Percentiles rank a stretch among this genome's conserved stretches.
Evolutionary conservation across 2,113 vertebrate genomes (phyloP).

Genomic region (Sarotherodon lohbergeri): DNA sequence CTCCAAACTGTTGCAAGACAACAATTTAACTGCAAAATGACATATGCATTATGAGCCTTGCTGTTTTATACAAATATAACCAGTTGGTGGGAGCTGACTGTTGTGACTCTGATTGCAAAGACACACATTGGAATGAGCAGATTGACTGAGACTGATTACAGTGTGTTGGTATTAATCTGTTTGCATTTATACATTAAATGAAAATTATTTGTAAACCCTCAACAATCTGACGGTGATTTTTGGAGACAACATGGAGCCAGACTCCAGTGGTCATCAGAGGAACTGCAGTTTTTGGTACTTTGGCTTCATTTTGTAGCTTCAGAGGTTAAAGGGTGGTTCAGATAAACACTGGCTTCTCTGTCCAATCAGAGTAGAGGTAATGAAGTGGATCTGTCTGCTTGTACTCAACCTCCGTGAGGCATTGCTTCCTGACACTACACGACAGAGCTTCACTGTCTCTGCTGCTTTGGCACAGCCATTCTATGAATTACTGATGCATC

Average conservation of each 20-base stretch:
- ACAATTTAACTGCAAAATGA: neutral
- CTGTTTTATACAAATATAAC: neutral
- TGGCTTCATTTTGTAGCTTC: neutral
- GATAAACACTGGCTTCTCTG: conserved; percentile 40
- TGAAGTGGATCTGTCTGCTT: conserved; percentile 63
- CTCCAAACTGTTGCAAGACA: neutral
- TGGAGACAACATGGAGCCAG: neutral
- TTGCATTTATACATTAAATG: neutral
- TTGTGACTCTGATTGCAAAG: neutral
- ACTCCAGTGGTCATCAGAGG: neutral
- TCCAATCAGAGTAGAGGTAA: conserved; percentile 2
- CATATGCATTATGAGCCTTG: neutral
- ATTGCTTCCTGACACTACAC: conserved; percentile 36
- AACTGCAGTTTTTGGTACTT: neutral
- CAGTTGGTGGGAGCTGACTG: neutral
- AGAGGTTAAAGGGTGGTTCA: neutral
- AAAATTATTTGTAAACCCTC: neutral
- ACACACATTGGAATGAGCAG: neutral
- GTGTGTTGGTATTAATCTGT: neutral
- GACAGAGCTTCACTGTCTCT: neutral
- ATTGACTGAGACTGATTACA: neutral
- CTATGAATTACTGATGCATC: conserved; percentile 5
- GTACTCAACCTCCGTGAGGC: conserved; percentile 62
- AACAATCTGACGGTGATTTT: neutral
- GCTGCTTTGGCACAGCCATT: neutral